phyloP scores from a whole-genome alignment of 2,888 invertebrate genomes.

The Macrophya annulata region DNA sequence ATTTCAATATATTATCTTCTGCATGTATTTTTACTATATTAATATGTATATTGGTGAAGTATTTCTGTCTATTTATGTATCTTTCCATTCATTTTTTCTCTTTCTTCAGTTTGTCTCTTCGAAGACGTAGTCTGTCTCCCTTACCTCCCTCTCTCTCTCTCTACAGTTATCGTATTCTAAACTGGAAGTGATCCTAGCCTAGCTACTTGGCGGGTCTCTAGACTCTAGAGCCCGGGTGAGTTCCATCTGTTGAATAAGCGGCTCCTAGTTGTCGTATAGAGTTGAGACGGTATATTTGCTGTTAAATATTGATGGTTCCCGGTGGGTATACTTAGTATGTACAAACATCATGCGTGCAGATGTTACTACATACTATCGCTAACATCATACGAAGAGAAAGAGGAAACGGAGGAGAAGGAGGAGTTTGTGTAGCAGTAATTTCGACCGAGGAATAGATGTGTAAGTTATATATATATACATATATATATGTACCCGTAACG shows the following conservation, averaged over 20 bases:
- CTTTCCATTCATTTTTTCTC: neutral
- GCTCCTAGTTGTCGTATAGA: constrained; percentile 1
- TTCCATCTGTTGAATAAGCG: constrained; percentile 38
- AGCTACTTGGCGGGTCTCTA: neutral
- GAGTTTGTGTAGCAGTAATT: constrained; percentile 16
- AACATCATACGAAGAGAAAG: neutral
- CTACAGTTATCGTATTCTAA: neutral
- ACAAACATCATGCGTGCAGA: constrained; percentile 41
- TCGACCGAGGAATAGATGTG: neutral
- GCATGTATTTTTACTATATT: neutral
- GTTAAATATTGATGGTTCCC: constrained; percentile 39
- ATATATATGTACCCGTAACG: neutral
- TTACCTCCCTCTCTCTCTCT: too few relatives aligned
- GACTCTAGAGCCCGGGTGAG: neutral
- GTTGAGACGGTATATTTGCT: constrained; percentile 4
- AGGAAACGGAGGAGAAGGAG: neutral
- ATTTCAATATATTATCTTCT: neutral
- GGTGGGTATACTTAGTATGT: neutral
- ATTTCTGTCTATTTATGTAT: neutral
- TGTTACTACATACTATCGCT: constrained; percentile 26
- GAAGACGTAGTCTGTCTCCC: neutral
- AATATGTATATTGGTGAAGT: too few relatives aligned
- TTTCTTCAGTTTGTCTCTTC: neutral
- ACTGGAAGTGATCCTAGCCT: neutral
- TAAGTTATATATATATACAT: neutral